Evolutionary conservation across 2,113 vertebrate genomes (phyloP), one percentile per base, ranked within the genome.

Genomic region (Mohoua ochrocephala): DNA sequence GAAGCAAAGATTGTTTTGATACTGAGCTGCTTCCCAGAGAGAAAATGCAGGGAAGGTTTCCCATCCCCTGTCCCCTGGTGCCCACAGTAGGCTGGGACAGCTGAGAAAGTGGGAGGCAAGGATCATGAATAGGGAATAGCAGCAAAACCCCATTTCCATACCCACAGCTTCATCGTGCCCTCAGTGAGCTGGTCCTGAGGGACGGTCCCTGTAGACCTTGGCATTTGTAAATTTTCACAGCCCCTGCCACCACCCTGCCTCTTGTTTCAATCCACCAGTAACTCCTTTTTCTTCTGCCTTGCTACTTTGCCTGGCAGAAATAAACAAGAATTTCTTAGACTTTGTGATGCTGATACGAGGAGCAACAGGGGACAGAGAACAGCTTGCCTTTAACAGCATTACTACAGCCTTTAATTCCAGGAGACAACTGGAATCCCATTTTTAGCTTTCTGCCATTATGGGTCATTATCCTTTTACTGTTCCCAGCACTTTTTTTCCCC

Each of bases 391-490:
- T 93, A 93, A 89, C 56, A 68, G 63, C 65, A 74, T 67, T 10
- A 4, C 80, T 53, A 30, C 24, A 64, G 79, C 49, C 42, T 89
- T 91, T 74, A 75, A 93, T 95, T 96, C 85, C 83, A 75, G 68
- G 64, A 94, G 81, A 95, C 74, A 87, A 93, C 89, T 67, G 73
- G 84, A 95, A 95, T 85, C 33, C 60, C 47, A 64, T 76, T 85
- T 95, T 87, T 79, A 96, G 93, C 54, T 93, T 87, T 60, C 82
- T 81, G 42, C 21, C 57, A 87, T 73, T 95, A 90, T 69, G 52
- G 84, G 44, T 78, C 75, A 94, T 93, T 93, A 95, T 89, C 39
- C 28, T 81, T 80, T 93, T 67, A 84, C 57, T 69, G 63, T 53
- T 93, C 88, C 96, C 56, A 95, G 69, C 52, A 30, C 49, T 67